These are phyloP conservation scores for Oreochromis niloticus DNA, from an alignment of 2,113 vertebrate species.

Conservation along the genomic window DNA sequence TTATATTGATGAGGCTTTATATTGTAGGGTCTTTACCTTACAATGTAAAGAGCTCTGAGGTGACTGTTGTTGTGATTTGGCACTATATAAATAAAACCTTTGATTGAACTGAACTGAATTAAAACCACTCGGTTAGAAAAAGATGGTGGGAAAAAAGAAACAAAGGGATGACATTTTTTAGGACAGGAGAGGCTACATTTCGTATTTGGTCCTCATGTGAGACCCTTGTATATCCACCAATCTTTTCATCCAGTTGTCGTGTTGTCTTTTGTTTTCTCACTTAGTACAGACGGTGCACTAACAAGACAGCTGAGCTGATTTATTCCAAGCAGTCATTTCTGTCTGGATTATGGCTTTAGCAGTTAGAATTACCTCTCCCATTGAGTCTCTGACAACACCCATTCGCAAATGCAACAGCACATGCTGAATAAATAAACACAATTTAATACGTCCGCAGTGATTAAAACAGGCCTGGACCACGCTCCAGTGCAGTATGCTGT, in stretches of 20 bases:
- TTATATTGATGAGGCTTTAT: not conserved
- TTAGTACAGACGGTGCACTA: not conserved
- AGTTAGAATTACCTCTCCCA: not conserved
- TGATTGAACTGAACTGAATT: not conserved
- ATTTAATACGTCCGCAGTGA: not conserved
- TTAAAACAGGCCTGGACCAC: fast-evolving
- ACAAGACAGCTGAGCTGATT: not conserved
- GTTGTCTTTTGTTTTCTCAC: not conserved
- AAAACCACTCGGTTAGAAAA: not conserved
- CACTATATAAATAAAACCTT: not conserved
- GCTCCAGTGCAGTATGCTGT: fast-evolving
- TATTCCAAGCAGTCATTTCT: not conserved
- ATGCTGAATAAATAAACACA: not conserved
- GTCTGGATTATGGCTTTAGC: not conserved
- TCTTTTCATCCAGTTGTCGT: fast-evolving
- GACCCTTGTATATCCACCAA: fast-evolving
- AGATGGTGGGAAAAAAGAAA: not conserved
- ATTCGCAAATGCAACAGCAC: not conserved
- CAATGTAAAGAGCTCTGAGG: not conserved
- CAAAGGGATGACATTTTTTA: not conserved
- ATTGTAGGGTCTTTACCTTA: fast-evolving
- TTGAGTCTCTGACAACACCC: not conserved
- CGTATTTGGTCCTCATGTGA: not conserved
- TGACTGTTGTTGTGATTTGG: fast-evolving
- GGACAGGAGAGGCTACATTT: not conserved